Percentiles rank a stretch among this genome's conserved stretches.
Conservation (phyloP, 2,888 invertebrate genomes). For the Aricia artaxerxes region DNA sequence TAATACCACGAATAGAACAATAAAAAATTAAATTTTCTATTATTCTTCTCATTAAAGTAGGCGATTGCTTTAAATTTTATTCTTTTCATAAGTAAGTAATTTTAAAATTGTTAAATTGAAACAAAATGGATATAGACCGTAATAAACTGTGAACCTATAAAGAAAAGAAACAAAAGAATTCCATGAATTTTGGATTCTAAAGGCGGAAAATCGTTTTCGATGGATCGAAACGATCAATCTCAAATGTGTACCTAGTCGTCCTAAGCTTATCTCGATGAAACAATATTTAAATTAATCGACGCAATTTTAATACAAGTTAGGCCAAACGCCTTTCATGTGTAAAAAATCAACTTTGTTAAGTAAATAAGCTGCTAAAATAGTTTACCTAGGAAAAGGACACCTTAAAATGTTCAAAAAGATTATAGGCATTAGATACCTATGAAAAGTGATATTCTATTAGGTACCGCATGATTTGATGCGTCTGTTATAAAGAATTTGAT, state of each 20-base stretch:
- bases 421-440: not conserved
- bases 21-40: not conserved
- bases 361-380: not conserved
- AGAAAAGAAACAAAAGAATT: not conserved
- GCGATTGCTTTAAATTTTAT: slow-evolving; percentile 2
- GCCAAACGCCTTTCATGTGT: not conserved
- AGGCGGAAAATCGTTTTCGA: not conserved
- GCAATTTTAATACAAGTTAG: not conserved
- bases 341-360: not conserved
- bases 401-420: not conserved
- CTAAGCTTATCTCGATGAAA: not conserved
- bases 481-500: not conserved
- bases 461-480: not conserved
- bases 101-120: not conserved
- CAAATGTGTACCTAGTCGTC: not conserved
- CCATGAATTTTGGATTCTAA: not conserved
- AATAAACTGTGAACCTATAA: not conserved
- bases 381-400: not conserved
- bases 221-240: not conserved
- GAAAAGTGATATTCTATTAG: not conserved
- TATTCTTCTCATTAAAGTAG: slow-evolving; percentile 16
- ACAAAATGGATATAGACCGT: not conserved
- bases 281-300: not conserved
- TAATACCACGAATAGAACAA: slow-evolving; percentile 11
- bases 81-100: not conserved